Percentiles rank a stretch among this genome's conserved stretches.
Conservation (phyloP, 1,140 invertebrate genomes). For the Batillaria attramentaria region DNA sequence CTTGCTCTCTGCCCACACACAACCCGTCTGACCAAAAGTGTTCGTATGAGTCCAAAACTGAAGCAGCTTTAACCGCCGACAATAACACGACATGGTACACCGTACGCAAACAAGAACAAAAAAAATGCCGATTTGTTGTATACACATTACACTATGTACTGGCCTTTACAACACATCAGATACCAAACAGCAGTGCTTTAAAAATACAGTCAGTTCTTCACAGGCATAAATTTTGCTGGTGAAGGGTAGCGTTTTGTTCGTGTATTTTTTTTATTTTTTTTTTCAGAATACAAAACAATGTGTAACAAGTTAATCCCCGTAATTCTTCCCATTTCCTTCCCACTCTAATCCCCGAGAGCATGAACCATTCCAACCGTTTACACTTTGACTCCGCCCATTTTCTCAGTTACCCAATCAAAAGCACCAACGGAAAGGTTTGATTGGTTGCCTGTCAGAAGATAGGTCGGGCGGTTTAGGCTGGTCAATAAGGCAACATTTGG, state of each 20-base stretch:
- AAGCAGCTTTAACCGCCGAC: background rate
- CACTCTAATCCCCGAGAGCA: background rate
- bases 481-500: no score
- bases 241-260: background rate
- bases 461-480: no score
- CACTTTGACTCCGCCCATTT: no score
- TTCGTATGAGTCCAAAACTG: background rate
- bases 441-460: no score
- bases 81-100: background rate
- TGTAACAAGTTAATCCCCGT: background rate
- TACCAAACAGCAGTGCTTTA: no score
- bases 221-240: no score
- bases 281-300: background rate
- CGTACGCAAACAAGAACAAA: background rate
- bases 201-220: background rate
- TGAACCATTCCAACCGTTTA: no score
- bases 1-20: background rate
- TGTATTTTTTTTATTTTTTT: background rate
- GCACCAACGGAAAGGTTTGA: no score
- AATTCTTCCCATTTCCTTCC: background rate
- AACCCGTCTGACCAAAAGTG: background rate
- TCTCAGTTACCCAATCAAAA: no score
- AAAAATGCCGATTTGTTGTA: background rate
- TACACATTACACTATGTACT: background rate
- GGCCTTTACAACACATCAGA: background rate